Percentiles rank a stretch among this genome's conserved stretches.
Conservation (phyloP, 2,113 vertebrate species). For the Bettongia penicillata region DNA sequence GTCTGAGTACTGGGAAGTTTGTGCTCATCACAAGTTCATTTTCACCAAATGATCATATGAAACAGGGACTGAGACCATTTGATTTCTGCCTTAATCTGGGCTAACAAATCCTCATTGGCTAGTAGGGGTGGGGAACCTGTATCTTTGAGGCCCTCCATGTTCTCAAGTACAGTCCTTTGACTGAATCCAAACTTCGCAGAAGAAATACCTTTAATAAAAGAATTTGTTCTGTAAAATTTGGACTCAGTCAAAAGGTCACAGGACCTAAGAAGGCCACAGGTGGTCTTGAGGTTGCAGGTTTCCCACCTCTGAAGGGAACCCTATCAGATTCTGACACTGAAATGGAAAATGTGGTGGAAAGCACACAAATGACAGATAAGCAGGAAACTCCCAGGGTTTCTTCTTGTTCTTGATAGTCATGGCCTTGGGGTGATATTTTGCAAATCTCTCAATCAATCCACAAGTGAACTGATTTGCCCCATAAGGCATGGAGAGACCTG, state of each 20-base stretch:
- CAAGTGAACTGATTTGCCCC: constrained; percentile 34
- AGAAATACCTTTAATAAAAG: too few relatives aligned
- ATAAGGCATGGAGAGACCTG: constrained; percentile 70
- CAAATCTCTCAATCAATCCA: constrained; percentile 37
- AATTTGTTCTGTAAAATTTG: too few relatives aligned
- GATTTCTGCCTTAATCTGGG: constrained; percentile 9
- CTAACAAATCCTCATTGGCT: constrained; percentile 55
- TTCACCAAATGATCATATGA: constrained; percentile 27
- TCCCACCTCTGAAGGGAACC: neutral
- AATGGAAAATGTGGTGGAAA: constrained; percentile 62
- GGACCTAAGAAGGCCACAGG: too few relatives aligned
- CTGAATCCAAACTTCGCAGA: too few relatives aligned
- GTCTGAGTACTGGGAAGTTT: constrained; percentile 51
- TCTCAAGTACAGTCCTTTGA: too few relatives aligned
- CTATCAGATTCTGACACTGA: constrained; percentile 66
- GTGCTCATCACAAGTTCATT: constrained; percentile 52
- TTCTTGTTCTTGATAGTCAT: constrained; percentile 39
- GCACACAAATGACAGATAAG: neutral
- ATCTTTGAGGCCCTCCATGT: too few relatives aligned
- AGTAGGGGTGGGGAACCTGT: neutral
- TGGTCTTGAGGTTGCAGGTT: too few relatives aligned
- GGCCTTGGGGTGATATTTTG: constrained; percentile 43
- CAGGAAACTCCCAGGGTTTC: constrained; percentile 35
- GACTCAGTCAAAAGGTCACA: too few relatives aligned
- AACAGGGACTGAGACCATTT: constrained; percentile 29